Percentiles rank a stretch among this genome's conserved stretches.
These are phyloP conservation scores for Eupithecia pulchellata DNA, from an alignment of 2,888 invertebrate species.

Conservation along the genomic window DNA sequence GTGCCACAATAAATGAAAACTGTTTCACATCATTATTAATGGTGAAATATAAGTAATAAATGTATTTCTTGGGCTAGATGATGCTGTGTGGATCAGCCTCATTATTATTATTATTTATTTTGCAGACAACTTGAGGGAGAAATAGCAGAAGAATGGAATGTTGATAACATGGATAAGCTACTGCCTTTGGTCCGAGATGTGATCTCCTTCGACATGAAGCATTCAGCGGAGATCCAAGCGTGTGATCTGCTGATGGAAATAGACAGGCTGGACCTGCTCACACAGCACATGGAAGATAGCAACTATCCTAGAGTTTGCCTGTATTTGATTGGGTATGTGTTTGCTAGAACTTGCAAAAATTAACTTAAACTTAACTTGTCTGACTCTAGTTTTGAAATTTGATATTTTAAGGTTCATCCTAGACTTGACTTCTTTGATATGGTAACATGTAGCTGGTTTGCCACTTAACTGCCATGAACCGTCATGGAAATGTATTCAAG, in stretches of 20 bases:
- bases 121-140: constrained; percentile 94
- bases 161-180: constrained; percentile 85
- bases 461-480: too few relatives aligned
- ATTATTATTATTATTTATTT: constrained; percentile 9
- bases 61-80: background rate
- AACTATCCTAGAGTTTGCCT: constrained; percentile 97
- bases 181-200: constrained; percentile 94
- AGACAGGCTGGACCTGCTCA: constrained; percentile 93
- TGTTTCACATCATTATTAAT: background rate
- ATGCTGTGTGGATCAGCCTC: background rate
- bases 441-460: too few relatives aligned
- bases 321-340: constrained; percentile 89
- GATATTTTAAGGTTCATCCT: too few relatives aligned
- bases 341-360: background rate
- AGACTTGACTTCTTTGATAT: too few relatives aligned
- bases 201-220: constrained; percentile 97
- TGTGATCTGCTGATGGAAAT: constrained; percentile 99
- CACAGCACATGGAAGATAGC: constrained; percentile 94
- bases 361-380: background rate
- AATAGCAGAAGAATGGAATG: constrained; percentile 94
- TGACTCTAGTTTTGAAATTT: background rate
- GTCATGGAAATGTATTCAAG: background rate
- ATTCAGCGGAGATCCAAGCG: constrained; percentile 99
- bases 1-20: too few relatives aligned
- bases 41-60: too few relatives aligned